Conservation (phyloP, 35 echinoderm and acorn worm genomes). For the Nesometra sesokonis region DNA sequence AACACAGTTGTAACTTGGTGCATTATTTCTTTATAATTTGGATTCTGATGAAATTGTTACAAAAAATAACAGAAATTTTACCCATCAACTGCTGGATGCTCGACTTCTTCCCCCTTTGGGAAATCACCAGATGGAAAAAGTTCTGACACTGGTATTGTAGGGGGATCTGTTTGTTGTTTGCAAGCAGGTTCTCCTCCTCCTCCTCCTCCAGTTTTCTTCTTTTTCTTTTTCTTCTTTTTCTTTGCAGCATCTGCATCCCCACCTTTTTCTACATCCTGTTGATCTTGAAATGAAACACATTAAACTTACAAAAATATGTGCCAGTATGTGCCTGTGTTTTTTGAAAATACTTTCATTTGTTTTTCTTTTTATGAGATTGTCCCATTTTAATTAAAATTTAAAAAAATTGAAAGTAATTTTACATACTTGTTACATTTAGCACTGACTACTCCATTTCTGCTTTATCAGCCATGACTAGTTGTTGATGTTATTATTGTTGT, state of each 20-base stretch:
- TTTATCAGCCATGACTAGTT: too few relatives aligned
- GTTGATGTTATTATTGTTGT: too few relatives aligned
- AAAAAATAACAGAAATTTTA: slow-evolving; percentile 11
- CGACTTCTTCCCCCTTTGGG: slow-evolving; percentile 68
- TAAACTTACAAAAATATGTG: too few relatives aligned
- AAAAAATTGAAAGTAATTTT: too few relatives aligned
- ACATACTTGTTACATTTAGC: too few relatives aligned
- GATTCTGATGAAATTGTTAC: not conserved
- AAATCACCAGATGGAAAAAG: slow-evolving; percentile 81
- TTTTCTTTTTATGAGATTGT: too few relatives aligned
- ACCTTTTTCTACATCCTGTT: slow-evolving; percentile 4
- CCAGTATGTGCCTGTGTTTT: too few relatives aligned
- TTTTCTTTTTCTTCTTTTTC: slow-evolving; percentile 98
- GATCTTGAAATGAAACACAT: too few relatives aligned
- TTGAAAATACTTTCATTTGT: too few relatives aligned
- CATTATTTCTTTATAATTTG: not conserved
- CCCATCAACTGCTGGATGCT: slow-evolving; percentile 73
- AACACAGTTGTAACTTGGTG: too few relatives aligned
- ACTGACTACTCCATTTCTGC: too few relatives aligned
- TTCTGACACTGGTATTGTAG: slow-evolving; percentile 80
- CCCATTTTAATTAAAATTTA: too few relatives aligned
- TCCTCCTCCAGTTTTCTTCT: slow-evolving; percentile 47
- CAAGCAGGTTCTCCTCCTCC: not conserved
- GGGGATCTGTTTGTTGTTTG: slow-evolving; percentile 87
- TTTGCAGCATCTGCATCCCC: slow-evolving; percentile 32